Base-by-base conservation (phyloP, 2,888 invertebrate genomes). In the Drosophila koepferae region DNA sequence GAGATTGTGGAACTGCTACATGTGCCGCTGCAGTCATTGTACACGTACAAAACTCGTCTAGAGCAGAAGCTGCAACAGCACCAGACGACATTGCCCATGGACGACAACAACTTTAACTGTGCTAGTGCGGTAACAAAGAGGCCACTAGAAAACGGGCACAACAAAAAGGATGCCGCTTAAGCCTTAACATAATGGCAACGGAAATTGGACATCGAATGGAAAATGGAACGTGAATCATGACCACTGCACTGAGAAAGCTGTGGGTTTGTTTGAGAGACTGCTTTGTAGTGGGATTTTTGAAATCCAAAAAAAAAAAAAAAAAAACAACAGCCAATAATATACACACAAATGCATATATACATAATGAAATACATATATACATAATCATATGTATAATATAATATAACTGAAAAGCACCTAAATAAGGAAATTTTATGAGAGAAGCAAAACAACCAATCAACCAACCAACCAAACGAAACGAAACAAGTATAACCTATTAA, bases 1-100 rank as follows among this genome's bases (percentile, higher is more conserved):
- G 95, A 97, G 93, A 94, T 98, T 89, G 95, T 97, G 86, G 98
- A 98, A 94, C 93, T 98, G 71, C 94, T 98, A 53, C 98, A 98
- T 92, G 97, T 98, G 81, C 98, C 98, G 51, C 94, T 98, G 82
- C 97, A 98, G 93, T 96, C 96, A 55, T 95, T 98, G 86, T 98
- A 97, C 93, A 95, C 94, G 86, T 93, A 93, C 86, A 93, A 92
- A 88, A 89, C 90, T 40, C 84, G 87, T 7, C 73, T 89, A 36
- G 90, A 91, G 65, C 86, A 90, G 58, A 89, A 84, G 43, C 77
- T 82, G 53, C 86, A 82, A 43, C 87, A 82, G 14, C 72, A 81
- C 18, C 58, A 79, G 20, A 40, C 58, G n/a, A 61, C 63, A 64
- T 61, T 73, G 55, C 63, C 72, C n/a, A 73, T 56, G 20, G 89